These are phyloP conservation scores for Rallus limicola DNA, from an alignment of 2,113 vertebrate genomes.

Conservation along the genomic window DNA sequence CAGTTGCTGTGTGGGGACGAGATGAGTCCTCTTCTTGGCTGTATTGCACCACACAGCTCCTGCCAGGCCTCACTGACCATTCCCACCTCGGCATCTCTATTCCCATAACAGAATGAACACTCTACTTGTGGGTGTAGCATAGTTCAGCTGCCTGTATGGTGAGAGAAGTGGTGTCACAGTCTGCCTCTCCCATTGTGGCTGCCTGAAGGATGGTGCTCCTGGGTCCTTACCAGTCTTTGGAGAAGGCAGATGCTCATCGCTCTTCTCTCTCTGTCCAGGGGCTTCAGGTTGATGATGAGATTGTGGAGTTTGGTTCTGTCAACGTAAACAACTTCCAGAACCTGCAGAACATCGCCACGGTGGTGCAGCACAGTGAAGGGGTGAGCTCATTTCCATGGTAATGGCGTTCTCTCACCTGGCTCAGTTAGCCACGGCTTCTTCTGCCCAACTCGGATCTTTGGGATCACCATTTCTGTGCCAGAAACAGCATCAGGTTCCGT, in stretches of 20 bases:
- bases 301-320: constrained; percentile 93
- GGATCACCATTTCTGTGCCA: neutral
- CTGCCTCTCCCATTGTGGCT: neutral
- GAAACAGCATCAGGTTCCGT: neutral
- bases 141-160: neutral
- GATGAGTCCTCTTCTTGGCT: neutral
- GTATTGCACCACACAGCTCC: neutral
- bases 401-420: neutral
- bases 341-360: constrained; percentile 88
- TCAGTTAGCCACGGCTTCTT: neutral
- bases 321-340: constrained; percentile 90
- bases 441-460: neutral
- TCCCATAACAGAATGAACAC: neutral
- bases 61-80: neutral
- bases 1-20: fast-evolving
- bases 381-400: constrained; percentile 71
- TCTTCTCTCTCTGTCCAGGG: constrained; percentile 74
- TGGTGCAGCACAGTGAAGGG: constrained; percentile 95
- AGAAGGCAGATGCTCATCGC: neutral
- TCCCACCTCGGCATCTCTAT: neutral
- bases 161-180: neutral
- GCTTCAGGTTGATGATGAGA: constrained; percentile 86
- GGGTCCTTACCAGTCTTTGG: neutral
- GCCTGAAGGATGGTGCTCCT: neutral
- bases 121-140: no score